Percentiles rank a stretch among this genome's conserved stretches.
These are phyloP conservation scores for Salvelinus alpinus DNA, from an alignment of 2,113 vertebrate genomes.

Conservation along the genomic window DNA sequence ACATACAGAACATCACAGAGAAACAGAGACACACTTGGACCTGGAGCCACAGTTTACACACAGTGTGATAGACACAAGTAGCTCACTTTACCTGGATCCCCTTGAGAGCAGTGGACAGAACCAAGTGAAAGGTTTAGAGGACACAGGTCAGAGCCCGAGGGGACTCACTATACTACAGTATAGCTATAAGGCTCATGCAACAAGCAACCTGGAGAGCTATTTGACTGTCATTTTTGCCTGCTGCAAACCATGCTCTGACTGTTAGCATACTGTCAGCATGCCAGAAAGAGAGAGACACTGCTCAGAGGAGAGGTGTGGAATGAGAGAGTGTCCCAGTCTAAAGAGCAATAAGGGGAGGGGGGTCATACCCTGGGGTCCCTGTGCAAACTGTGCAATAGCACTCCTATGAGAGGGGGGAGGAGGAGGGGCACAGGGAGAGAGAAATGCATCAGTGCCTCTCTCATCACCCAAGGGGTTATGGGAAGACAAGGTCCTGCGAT, in stretches of 20 bases:
- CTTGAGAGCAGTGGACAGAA: conserved; percentile 88
- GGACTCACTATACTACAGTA: conserved; percentile 30
- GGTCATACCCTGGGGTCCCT: conserved; percentile 56
- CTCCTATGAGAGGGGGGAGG: conserved; percentile 48
- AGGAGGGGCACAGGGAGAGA: conserved; percentile 48
- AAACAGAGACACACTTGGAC: not conserved
- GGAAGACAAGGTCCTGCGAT: conserved; percentile 13
- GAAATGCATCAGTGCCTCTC: conserved; percentile 71
- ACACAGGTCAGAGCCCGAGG: conserved; percentile 27
- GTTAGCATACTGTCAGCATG: conserved; percentile 66
- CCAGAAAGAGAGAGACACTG: conserved; percentile 72
- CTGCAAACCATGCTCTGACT: conserved; percentile 12
- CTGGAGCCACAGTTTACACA: conserved; percentile 7
- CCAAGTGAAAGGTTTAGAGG: conserved; percentile 83
- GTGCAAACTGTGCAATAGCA: conserved; percentile 57
- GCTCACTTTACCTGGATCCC: conserved; percentile 86
- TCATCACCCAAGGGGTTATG: conserved; percentile 76
- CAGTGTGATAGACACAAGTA: conserved; percentile 38
- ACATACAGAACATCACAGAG: not conserved
- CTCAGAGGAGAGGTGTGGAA: conserved; percentile 47
- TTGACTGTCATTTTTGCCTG: conserved; percentile 70
- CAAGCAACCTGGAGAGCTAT: conserved; percentile 69
- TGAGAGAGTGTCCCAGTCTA: conserved; percentile 69
- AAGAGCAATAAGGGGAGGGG: conserved; percentile 48
- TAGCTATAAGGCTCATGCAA: conserved; percentile 28